Evolutionary conservation across 2,888 invertebrate species (phyloP).

Genomic region (Drosophila lacicola): DNA sequence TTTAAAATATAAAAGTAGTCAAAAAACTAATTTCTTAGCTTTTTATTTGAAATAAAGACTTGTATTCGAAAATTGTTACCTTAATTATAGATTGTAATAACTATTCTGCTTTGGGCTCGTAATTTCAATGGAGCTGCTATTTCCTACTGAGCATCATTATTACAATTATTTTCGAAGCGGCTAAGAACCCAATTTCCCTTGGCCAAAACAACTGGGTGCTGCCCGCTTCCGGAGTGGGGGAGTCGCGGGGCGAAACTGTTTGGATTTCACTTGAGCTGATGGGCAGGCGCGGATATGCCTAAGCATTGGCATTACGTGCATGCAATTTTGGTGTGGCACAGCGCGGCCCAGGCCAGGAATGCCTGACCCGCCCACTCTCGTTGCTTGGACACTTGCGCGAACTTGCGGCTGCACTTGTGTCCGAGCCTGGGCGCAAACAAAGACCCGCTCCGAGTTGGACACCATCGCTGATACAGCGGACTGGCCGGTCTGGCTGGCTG

Average conservation of each 20-base stretch:
- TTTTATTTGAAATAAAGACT: too few relatives aligned
- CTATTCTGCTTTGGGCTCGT: slow-evolving; percentile 5
- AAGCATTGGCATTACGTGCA: slow-evolving; percentile 72
- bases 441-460: slow-evolving; percentile 35
- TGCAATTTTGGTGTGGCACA: slow-evolving; percentile 57
- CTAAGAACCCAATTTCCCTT: slow-evolving; percentile 46
- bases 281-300: slow-evolving; percentile 61
- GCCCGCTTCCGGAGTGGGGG: slow-evolving; percentile 15
- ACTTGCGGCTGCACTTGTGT: slow-evolving; percentile 34
- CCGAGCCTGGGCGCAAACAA: slow-evolving; percentile 28
- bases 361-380: slow-evolving; percentile 68
- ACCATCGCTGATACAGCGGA: slow-evolving; percentile 66
- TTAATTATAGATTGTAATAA: neutral
- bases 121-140: slow-evolving; percentile 17
- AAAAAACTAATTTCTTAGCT: neutral
- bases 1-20: too few relatives aligned
- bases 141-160: slow-evolving; percentile 31
- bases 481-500: neutral
- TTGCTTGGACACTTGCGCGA: slow-evolving; percentile 62
- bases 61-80: neutral
- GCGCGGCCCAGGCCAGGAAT: slow-evolving; percentile 52
- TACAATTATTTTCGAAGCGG: slow-evolving; percentile 36
- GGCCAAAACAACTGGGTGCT: slow-evolving; percentile 16
- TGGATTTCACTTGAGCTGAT: slow-evolving; percentile 58
- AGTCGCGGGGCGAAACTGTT: slow-evolving; percentile 31